A percentile compares a stretch with the other conserved stretches of the same genome.
These are phyloP conservation scores for Ammodytes dubius DNA, from an alignment of 2,113 vertebrate species.

Conservation along the genomic window DNA sequence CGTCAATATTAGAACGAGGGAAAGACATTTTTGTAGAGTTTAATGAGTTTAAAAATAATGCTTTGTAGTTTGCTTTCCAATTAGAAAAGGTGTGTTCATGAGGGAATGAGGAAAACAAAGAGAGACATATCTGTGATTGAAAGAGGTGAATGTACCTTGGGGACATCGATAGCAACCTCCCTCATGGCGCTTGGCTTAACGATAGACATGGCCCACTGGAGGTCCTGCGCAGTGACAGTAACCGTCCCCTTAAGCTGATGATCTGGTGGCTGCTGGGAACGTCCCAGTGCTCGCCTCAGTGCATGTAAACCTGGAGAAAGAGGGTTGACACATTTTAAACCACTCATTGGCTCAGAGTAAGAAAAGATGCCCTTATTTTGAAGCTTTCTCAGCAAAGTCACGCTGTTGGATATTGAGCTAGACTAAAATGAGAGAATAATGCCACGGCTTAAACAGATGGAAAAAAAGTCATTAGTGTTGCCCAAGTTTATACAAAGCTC, in stretches of 20 bases:
- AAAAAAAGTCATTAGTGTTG: not conserved
- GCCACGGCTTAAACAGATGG: not conserved
- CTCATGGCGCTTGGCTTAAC: constrained; percentile 98
- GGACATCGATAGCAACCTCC: constrained; percentile 96
- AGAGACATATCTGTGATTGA: not conserved
- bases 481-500: not conserved
- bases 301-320: constrained; percentile 88
- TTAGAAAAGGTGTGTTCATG: no score
- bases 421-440: not conserved
- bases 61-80: not conserved
- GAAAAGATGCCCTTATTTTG: not conserved
- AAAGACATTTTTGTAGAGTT: not conserved
- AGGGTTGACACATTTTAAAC: not conserved
- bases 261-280: constrained; percentile 80
- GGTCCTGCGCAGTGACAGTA: constrained; percentile 89
- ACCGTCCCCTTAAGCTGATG: constrained; percentile 85
- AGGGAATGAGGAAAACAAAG: not conserved
- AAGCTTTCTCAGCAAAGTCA: not conserved
- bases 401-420: not conserved
- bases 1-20: not conserved
- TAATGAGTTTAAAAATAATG: not conserved
- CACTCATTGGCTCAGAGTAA: not conserved
- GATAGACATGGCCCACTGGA: constrained; percentile 90
- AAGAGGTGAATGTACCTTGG: constrained; percentile 85
- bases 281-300: constrained; percentile 84